These are phyloP conservation scores for Helicoverpa assulta DNA, from an alignment of 2,888 invertebrate genomes.

Conservation along the genomic window DNA sequence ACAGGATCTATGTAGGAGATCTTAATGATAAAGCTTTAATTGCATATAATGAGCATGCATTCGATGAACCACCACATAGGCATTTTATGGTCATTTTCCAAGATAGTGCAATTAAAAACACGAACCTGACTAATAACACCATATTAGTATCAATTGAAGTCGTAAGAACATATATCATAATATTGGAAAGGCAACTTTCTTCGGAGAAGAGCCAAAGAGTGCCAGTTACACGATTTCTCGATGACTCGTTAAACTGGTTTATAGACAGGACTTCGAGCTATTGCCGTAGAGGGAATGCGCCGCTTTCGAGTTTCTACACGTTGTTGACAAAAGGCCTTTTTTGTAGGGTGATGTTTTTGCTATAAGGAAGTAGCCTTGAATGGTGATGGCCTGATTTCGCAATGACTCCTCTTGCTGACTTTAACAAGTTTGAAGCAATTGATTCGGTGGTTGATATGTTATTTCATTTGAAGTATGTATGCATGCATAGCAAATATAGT, in stretches of 20 bases:
- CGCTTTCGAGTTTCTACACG: conserved; percentile 74
- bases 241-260: conserved; percentile 77
- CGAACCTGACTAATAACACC: conserved; percentile 29
- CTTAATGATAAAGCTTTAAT: not conserved
- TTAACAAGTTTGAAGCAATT: not conserved
- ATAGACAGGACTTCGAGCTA: conserved; percentile 74
- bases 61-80: too few relatives aligned
- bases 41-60: not conserved
- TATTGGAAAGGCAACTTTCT: conserved; percentile 82
- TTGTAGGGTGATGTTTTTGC: conserved; percentile 26
- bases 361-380: conserved; percentile 30
- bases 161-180: conserved; percentile 66
- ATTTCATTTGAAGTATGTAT: too few relatives aligned
- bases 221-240: conserved; percentile 84
- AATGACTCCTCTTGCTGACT: not conserved
- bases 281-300: conserved; percentile 79
- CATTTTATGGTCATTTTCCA: too few relatives aligned
- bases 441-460: not conserved
- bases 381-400: conserved; percentile 16
- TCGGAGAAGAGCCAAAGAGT: conserved; percentile 73
- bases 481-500: too few relatives aligned
- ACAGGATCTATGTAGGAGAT: not conserved
- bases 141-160: conserved; percentile 51
- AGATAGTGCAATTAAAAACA: conserved; percentile 12
- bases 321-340: conserved; percentile 56